Evolutionary conservation across 1,140 invertebrate species (phyloP).

Genomic region (Bombus cullumanus): DNA sequence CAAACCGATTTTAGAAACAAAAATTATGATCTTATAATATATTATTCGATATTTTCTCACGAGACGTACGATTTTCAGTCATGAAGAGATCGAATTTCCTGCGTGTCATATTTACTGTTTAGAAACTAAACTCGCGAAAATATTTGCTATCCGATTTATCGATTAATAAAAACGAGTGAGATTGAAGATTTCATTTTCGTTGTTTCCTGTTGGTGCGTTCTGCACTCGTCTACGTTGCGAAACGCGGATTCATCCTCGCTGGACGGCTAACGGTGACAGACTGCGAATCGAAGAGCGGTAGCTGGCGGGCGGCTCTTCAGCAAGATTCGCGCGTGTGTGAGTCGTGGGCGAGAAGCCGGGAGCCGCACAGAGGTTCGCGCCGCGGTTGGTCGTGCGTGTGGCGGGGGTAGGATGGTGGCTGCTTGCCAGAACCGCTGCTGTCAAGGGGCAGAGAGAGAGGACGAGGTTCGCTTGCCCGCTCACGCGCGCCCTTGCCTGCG

Average conservation of each 20-base stretch:
- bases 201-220: background rate
- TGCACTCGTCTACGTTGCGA: background rate
- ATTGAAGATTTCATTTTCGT: background rate
- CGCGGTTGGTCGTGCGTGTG: constrained; percentile 70
- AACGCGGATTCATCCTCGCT: constrained; percentile 67
- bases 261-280: constrained; percentile 75
- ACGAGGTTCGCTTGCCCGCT: constrained; percentile 71
- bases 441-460: constrained; percentile 51
- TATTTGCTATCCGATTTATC: background rate
- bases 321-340: constrained; percentile 66
- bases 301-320: constrained; percentile 74
- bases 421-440: constrained; percentile 56
- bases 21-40: background rate
- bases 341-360: constrained; percentile 44
- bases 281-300: constrained; percentile 77
- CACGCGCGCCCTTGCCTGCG: constrained; percentile 80
- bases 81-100: background rate
- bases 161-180: background rate
- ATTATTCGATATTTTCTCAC: background rate
- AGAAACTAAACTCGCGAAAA: background rate
- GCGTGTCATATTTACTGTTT: background rate
- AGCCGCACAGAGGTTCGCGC: constrained; percentile 63
- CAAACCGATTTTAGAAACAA: background rate
- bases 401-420: constrained; percentile 59
- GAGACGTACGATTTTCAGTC: background rate